Conservation (phyloP, 2,797 vertebrate genomes). For the Leuciscus waleckii region DNA sequence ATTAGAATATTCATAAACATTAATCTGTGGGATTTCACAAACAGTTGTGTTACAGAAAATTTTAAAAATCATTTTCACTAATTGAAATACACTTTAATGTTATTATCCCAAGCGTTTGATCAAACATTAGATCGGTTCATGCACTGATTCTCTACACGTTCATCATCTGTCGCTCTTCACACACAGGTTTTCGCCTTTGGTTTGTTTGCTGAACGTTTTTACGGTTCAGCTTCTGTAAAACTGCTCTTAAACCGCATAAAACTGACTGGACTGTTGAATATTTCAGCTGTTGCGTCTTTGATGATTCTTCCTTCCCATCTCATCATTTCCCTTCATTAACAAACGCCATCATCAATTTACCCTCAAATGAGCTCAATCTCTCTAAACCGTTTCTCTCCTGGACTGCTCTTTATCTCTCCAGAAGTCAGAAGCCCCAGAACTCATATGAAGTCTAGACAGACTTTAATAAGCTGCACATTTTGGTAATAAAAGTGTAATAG, state of each 20-base stretch:
- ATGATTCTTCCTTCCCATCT: background rate
- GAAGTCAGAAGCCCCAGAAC: background rate
- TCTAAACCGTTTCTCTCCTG: background rate
- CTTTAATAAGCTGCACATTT: background rate
- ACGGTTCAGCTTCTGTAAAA: background rate
- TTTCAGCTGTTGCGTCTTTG: background rate
- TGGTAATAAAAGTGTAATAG: background rate
- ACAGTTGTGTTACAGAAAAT: background rate
- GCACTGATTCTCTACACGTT: background rate
- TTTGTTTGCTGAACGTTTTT: no score
- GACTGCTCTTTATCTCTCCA: background rate
- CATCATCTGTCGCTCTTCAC: no score
- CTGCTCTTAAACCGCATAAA: background rate
- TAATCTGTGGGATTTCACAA: background rate
- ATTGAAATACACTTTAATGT: background rate
- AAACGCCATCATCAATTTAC: background rate
- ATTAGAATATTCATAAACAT: background rate
- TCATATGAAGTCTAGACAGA: background rate
- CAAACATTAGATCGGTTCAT: background rate
- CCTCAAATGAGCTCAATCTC: background rate
- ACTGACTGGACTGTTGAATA: background rate
- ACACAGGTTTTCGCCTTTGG: no score
- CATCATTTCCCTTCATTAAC: background rate
- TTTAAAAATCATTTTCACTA: background rate
- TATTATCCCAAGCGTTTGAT: background rate